Evolutionary conservation across 1,140 invertebrate genomes (phyloP).

Genomic region (Neodiprion fabricii): DNA sequence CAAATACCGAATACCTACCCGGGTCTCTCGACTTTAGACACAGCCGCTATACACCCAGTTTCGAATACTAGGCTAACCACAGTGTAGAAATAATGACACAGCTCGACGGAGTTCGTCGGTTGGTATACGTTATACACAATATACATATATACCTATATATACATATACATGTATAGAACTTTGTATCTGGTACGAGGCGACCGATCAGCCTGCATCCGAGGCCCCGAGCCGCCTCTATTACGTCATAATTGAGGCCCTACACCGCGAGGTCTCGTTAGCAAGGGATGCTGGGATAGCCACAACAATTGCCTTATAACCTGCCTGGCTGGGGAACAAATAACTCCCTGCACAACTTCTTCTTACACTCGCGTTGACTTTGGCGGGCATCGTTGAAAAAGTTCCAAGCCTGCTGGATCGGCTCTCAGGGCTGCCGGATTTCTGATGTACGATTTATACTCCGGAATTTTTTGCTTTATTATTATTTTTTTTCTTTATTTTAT

Average conservation of each 20-base stretch:
- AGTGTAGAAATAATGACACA: conserved; percentile 15
- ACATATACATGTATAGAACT: background rate
- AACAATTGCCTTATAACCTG: conserved; percentile 7
- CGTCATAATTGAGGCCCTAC: conserved; percentile 14
- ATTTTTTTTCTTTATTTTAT: too few relatives aligned
- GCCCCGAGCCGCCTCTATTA: conserved; percentile 10
- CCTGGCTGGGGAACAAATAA: background rate
- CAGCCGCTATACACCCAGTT: conserved; percentile 9
- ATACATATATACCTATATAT: background rate
- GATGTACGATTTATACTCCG: too few relatives aligned
- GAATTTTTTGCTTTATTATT: too few relatives aligned
- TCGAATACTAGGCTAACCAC: conserved; percentile 10
- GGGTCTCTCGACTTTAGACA: background rate
- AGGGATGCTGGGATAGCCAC: conserved; percentile 8
- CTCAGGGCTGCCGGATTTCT: too few relatives aligned
- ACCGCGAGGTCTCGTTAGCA: conserved; percentile 14
- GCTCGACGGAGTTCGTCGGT: background rate
- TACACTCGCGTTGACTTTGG: background rate
- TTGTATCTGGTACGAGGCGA: background rate
- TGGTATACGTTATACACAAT: background rate
- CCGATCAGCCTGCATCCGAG: background rate
- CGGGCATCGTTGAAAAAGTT: too few relatives aligned
- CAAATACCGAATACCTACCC: background rate
- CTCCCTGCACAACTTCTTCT: background rate
- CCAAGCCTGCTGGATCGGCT: too few relatives aligned